phyloP scores from a whole-genome alignment of 1,140 invertebrate species.

The Drosophila kurseongensis region DNA sequence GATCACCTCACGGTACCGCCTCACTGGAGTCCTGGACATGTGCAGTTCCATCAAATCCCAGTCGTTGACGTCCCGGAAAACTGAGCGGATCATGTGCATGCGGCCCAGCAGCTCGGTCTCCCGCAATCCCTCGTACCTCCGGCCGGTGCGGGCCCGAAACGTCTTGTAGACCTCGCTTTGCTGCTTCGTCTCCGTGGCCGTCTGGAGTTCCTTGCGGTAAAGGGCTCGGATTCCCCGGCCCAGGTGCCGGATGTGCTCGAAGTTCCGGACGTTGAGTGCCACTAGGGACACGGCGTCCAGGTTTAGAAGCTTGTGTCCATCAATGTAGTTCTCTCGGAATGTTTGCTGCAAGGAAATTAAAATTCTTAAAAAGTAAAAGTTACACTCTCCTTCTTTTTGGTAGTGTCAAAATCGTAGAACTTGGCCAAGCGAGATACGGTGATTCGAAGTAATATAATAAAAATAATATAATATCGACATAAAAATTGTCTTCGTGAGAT shows the following conservation, averaged over 20 bases:
- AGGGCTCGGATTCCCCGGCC: constrained; percentile 67
- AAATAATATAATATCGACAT: too few species aligned
- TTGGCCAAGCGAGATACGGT: too few species aligned
- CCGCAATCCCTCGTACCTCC: constrained; percentile 61
- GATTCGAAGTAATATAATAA: too few species aligned
- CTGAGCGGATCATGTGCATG: constrained; percentile 67
- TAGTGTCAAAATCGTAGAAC: too few species aligned
- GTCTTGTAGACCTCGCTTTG: constrained; percentile 72
- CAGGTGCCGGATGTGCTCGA: constrained; percentile 73
- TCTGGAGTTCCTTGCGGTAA: constrained; percentile 67
- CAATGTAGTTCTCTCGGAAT: constrained; percentile 72
- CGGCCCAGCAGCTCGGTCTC: constrained; percentile 64
- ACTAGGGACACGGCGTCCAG: constrained; percentile 70
- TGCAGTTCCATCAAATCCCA: constrained; percentile 73
- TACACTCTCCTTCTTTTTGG: too few species aligned
- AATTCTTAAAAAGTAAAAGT: not conserved
- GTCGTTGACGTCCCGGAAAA: constrained; percentile 69
- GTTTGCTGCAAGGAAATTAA: constrained; percentile 54
- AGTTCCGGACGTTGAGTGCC: constrained; percentile 72
- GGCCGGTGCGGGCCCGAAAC: constrained; percentile 61
- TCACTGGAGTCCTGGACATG: constrained; percentile 59
- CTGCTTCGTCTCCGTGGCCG: constrained; percentile 56
- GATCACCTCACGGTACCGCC: constrained; percentile 62
- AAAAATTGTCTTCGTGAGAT: too few species aligned
- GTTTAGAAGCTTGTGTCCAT: constrained; percentile 72